Conservation (phyloP, 2,113 vertebrate genomes). For the Caranx ignobilis region DNA sequence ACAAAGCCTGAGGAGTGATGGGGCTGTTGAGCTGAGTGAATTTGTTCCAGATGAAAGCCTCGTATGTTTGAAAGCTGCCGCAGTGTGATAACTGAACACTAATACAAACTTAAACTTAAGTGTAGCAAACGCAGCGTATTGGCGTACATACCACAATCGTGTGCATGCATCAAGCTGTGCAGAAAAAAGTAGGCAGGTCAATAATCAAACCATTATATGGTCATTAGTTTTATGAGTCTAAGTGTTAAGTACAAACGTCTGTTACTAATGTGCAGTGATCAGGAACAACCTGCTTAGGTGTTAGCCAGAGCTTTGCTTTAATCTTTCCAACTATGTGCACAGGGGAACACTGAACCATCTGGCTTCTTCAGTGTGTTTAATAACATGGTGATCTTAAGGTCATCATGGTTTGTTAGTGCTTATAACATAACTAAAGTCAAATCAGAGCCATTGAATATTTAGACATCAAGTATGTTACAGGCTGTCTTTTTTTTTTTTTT, state of each 20-base stretch:
- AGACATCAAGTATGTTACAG: background rate
- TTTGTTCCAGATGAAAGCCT: conserved; percentile 31
- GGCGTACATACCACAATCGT: conserved; percentile 2
- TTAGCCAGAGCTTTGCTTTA: conserved; percentile 52
- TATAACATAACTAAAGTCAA: conserved; percentile 4
- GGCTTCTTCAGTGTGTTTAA: conserved; percentile 47
- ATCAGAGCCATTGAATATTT: conserved; percentile 1
- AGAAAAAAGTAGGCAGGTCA: conserved; percentile 29
- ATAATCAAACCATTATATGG: conserved; percentile 59
- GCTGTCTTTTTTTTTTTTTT: background rate
- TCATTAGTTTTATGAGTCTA: conserved; percentile 57
- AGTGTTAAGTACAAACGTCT: conserved; percentile 63
- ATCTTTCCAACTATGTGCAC: conserved; percentile 54
- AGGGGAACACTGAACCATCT: conserved; percentile 67
- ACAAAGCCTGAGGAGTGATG: conserved; percentile 11
- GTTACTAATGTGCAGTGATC: conserved; percentile 61
- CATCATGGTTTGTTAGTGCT: conserved; percentile 29
- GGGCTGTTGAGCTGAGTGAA: conserved; percentile 20
- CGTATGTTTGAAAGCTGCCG: conserved; percentile 11
- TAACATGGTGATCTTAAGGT: conserved; percentile 47
- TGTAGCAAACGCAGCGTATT: conserved; percentile 1
- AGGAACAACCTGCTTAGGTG: conserved; percentile 44
- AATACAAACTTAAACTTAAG: conserved; percentile 14
- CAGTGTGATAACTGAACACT: conserved; percentile 9
- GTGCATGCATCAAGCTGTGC: conserved; percentile 23